Conservation (phyloP, 2,797 vertebrate species). For the Helostoma temminkii region DNA sequence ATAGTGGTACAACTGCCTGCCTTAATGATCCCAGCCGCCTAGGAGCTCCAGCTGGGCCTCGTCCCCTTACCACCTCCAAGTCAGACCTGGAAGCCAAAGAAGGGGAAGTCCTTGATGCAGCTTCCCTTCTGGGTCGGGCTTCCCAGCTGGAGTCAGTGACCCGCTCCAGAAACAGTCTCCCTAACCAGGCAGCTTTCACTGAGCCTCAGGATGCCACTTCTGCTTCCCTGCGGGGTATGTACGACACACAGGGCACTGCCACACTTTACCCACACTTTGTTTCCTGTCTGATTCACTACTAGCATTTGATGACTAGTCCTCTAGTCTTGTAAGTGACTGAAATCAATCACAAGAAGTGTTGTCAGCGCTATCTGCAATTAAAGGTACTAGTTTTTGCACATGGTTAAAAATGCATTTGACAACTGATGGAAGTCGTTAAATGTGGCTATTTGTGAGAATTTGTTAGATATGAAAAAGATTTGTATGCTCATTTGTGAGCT, state of each 20-base stretch:
- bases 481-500: neutral
- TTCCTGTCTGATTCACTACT: constrained; percentile 13
- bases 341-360: neutral
- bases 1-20: constrained; percentile 94
- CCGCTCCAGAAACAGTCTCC: constrained; percentile 97
- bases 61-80: constrained; percentile 97
- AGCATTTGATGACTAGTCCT: constrained; percentile 28
- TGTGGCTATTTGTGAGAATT: neutral
- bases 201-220: constrained; percentile 91
- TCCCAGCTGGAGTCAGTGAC: constrained; percentile 98
- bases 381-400: neutral
- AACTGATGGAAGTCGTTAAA: neutral
- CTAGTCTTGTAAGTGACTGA: neutral
- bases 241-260: constrained; percentile 37
- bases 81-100: constrained; percentile 99
- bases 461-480: neutral
- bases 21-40: constrained; percentile 92
- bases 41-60: constrained; percentile 89
- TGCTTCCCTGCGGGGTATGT: constrained; percentile 86
- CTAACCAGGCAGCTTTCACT: constrained; percentile 91
- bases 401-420: neutral
- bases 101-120: constrained; percentile 97
- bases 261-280: constrained; percentile 27
- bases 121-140: constrained; percentile 95
- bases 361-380: constrained; percentile 1